phyloP scores from a whole-genome alignment of 2,113 vertebrate genomes.

The Leuciscus idus region DNA sequence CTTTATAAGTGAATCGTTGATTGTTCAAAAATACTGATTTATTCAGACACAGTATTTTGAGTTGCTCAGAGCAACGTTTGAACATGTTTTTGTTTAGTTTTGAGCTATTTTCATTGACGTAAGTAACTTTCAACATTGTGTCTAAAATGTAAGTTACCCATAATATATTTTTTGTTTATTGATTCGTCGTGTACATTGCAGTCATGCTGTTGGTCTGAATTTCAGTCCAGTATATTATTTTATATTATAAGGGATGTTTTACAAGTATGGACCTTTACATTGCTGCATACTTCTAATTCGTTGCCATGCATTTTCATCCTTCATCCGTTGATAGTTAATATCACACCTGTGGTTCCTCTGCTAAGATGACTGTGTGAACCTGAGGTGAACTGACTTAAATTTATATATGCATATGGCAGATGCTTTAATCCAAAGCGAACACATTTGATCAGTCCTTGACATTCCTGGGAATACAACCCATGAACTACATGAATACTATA shows the following conservation, averaged over 20 bases:
- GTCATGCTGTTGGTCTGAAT: not conserved
- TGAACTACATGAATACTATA: not conserved
- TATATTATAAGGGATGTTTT: not conserved
- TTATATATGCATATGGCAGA: not conserved
- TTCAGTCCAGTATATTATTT: not conserved
- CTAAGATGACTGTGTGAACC: not conserved
- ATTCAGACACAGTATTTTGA: not conserved
- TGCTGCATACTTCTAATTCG: no score
- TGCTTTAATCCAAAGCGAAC: not conserved
- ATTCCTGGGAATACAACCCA: not conserved
- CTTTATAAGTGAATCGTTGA: not conserved
- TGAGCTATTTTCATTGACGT: no score
- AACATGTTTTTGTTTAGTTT: no score
- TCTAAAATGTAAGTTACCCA: not conserved
- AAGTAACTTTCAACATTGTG: not conserved
- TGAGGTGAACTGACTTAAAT: not conserved
- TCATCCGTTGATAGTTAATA: no score
- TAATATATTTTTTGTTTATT: not conserved
- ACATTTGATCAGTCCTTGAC: no score
- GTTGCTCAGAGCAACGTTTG: not conserved
- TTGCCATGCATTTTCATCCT: no score
- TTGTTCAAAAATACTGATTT: not conserved
- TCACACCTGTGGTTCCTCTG: not conserved
- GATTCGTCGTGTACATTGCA: not conserved
- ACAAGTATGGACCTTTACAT: not conserved